These are phyloP conservation scores for Myrmophylax atrothorax DNA, from an alignment of 2,113 vertebrate species.

Conservation along the genomic window DNA sequence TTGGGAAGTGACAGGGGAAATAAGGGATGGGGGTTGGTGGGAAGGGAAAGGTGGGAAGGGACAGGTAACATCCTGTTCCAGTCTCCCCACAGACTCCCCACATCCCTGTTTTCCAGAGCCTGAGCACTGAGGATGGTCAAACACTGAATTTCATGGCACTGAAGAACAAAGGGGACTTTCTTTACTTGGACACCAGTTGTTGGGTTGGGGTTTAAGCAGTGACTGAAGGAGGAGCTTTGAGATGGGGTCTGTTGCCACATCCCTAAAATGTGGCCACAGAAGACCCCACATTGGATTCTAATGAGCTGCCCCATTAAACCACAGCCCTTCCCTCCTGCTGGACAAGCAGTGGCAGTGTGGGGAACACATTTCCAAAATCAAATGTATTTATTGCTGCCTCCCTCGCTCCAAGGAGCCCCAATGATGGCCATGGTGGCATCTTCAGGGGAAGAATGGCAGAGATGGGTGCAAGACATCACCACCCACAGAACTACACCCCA, in stretches of 20 bases:
- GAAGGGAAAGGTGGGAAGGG: not conserved
- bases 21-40: too few species aligned
- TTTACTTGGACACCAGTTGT: not conserved
- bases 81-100: not conserved
- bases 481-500: not conserved
- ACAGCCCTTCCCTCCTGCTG: conserved; percentile 5
- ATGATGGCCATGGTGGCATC: accelerated
- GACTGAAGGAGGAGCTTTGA: conserved; percentile 43
- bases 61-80: not conserved
- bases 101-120: not conserved
- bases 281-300: conserved; percentile 50
- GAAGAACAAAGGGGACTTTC: not conserved
- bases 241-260: not conserved
- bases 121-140: not conserved
- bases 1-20: too few species aligned
- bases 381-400: not conserved
- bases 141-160: not conserved
- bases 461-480: not conserved
- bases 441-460: not conserved
- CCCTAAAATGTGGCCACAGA: conserved; percentile 35
- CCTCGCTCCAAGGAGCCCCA: not conserved
- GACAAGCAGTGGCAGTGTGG: not conserved
- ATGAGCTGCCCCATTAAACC: not conserved
- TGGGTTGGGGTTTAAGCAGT: not conserved
- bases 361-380: conserved; percentile 39